A percentile compares a stretch with the other conserved stretches of the same genome.
These are phyloP conservation scores for Seriola quinqueradiata DNA, from an alignment of 2,113 vertebrate species.

Conservation along the genomic window DNA sequence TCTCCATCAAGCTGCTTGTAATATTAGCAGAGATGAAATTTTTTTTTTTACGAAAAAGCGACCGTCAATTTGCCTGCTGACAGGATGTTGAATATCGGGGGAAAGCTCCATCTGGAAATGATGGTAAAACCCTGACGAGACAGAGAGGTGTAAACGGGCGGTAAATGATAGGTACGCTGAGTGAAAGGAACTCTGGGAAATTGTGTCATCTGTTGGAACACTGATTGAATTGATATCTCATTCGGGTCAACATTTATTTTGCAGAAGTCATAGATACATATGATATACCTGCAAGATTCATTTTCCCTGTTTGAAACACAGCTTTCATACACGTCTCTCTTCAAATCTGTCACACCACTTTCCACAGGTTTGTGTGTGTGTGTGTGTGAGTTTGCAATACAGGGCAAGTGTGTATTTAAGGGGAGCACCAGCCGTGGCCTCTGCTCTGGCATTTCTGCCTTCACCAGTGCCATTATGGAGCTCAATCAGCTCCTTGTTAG, in stretches of 20 bases:
- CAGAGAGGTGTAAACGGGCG: conserved; percentile 13
- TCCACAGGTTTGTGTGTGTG: neutral
- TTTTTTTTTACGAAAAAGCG: conserved; percentile 20
- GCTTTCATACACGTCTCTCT: neutral
- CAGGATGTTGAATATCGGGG: neutral
- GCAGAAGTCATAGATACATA: neutral
- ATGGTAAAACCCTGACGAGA: conserved; percentile 20
- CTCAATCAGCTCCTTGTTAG: conserved; percentile 80
- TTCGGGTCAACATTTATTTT: conserved; percentile 8
- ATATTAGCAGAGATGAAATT: conserved; percentile 65
- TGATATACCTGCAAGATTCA: conserved; percentile 1
- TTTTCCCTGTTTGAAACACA: neutral
- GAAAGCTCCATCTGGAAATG: conserved; percentile 31
- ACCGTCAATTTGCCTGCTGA: conserved; percentile 51
- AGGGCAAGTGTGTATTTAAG: conserved; percentile 4
- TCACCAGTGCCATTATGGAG: conserved; percentile 64
- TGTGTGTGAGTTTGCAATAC: neutral
- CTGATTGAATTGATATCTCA: conserved; percentile 44
- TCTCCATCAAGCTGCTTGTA: conserved; percentile 64
- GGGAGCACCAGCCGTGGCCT: neutral
- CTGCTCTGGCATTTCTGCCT: conserved; percentile 32
- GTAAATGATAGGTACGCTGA: neutral
- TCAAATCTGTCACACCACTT: neutral
- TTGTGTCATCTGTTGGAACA: conserved; percentile 24
- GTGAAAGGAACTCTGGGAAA: conserved; percentile 2